Conservation (phyloP, 37 sponge, comb jelly and placozoan genomes). For the Agelas oroides region DNA sequence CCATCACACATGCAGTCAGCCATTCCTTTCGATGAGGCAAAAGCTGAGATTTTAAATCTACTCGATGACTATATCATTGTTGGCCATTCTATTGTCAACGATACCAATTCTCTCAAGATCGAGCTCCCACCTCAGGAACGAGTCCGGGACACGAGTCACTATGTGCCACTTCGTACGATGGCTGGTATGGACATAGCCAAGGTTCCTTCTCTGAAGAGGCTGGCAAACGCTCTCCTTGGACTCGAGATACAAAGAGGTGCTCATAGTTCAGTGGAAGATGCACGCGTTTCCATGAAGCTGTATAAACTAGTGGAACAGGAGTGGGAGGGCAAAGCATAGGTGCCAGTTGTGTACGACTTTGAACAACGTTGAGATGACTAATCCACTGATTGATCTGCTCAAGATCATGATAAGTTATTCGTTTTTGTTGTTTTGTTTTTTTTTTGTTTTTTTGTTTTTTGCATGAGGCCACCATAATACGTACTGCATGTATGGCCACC, state of each 20-base stretch:
- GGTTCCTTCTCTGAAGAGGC: slow-evolving; percentile 63
- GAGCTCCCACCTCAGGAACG: slow-evolving; percentile 14
- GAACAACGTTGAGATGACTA: no score
- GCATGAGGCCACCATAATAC: no score
- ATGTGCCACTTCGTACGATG: slow-evolving; percentile 37
- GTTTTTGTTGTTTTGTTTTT: no score
- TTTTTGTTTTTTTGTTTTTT: no score
- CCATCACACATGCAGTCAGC: slow-evolving; percentile 55
- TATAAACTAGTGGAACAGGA: slow-evolving; percentile 51
- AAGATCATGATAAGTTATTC: no score
- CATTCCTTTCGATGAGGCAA: slow-evolving; percentile 45
- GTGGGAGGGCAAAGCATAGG: slow-evolving; percentile 55
- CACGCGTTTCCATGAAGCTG: slow-evolving; percentile 72
- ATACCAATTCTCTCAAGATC: slow-evolving; percentile 46
- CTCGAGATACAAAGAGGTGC: slow-evolving; percentile 66
- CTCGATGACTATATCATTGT: slow-evolving; percentile 58
- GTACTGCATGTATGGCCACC: no score
- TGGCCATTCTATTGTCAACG: slow-evolving; percentile 78
- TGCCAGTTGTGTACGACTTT: background rate
- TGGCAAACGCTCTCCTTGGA: slow-evolving; percentile 40
- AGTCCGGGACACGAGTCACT: slow-evolving; percentile 67
- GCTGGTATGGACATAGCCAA: slow-evolving; percentile 9
- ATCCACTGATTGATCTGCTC: no score
- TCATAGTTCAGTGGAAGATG: slow-evolving; percentile 85
- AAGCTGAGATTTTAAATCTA: slow-evolving; percentile 32